Evolutionary conservation across 23 tunicate species (phyloP).

Genomic region (Phallusia fumigata): DNA sequence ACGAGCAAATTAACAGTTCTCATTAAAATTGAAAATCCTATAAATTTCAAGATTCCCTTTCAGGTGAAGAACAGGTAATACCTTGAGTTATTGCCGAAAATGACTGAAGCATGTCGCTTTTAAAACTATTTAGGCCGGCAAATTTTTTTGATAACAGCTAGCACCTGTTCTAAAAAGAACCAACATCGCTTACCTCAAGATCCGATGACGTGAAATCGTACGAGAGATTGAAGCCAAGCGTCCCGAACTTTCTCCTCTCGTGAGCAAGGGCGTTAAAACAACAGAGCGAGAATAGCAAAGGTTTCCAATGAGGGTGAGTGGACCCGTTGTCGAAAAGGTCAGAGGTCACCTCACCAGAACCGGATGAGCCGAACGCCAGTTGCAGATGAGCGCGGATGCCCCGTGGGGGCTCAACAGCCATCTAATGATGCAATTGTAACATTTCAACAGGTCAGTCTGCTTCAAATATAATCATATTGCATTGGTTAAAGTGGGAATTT

Average conservation of each 20-base stretch:
- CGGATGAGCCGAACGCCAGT: slow-evolving; percentile 74
- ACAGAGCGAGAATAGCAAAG: slow-evolving; percentile 73
- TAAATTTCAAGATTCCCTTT: too few relatives aligned
- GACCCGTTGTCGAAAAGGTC: slow-evolving; percentile 68
- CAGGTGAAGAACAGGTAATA: too few relatives aligned
- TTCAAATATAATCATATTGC: too few relatives aligned
- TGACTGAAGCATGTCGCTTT: too few relatives aligned
- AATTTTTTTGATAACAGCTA: too few relatives aligned
- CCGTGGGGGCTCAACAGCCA: slow-evolving; percentile 88
- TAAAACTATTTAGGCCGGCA: too few relatives aligned
- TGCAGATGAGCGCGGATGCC: slow-evolving; percentile 78
- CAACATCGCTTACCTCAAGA: slow-evolving; percentile 52
- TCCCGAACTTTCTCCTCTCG: slow-evolving; percentile 79
- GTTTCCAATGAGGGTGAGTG: slow-evolving; percentile 58
- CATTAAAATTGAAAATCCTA: too few relatives aligned
- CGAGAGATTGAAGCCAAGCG: slow-evolving; percentile 90
- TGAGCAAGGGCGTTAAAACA: slow-evolving; percentile 88
- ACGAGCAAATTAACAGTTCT: too few relatives aligned
- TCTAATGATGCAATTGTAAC: slow-evolving; percentile 21
- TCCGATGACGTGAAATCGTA: slow-evolving; percentile 95
- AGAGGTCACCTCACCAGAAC: slow-evolving; percentile 71
- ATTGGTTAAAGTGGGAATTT: too few relatives aligned
- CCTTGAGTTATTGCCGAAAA: too few relatives aligned
- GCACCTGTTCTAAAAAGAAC: too few relatives aligned
- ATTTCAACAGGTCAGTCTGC: too few relatives aligned